phyloP scores from a whole-genome alignment of 1,140 invertebrate genomes.

The Sycophila sp. region DNA sequence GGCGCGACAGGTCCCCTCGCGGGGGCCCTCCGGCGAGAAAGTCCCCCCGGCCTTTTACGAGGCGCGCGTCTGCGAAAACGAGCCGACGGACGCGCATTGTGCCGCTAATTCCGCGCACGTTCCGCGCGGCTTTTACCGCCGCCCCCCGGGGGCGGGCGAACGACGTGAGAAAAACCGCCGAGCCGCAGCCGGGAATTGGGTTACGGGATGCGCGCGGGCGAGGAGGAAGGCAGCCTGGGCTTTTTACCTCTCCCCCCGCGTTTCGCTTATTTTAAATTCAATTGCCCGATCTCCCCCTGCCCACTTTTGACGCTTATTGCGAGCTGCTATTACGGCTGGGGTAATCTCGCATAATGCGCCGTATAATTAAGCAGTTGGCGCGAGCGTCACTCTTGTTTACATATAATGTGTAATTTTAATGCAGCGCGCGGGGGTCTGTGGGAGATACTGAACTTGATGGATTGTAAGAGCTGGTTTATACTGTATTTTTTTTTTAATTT shows the following conservation, averaged over 20 bases:
- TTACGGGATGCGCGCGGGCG: not conserved
- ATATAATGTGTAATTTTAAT: not conserved
- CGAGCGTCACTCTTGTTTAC: not conserved
- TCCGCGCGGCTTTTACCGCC: not conserved
- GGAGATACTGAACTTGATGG: too few species aligned
- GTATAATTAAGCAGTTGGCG: slow-evolving; percentile 16
- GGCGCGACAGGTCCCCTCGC: too few species aligned
- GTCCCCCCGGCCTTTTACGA: not conserved
- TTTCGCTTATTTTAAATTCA: too few species aligned
- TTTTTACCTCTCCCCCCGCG: too few species aligned
- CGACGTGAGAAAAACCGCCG: slow-evolving; percentile 9
- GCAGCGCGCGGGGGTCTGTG: too few species aligned
- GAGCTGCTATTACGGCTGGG: not conserved
- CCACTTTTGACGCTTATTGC: not conserved
- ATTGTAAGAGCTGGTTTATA: too few species aligned
- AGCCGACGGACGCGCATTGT: not conserved
- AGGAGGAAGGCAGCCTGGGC: not conserved
- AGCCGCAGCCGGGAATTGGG: not conserved
- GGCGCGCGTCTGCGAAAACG: not conserved
- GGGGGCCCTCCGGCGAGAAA: not conserved
- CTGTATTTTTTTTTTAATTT: too few species aligned
- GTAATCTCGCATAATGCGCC: not conserved
- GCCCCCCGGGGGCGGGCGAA: not conserved
- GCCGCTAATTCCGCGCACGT: not conserved
- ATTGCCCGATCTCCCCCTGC: too few species aligned